Percentiles rank a stretch among this genome's conserved stretches.
phyloP scores from a whole-genome alignment of 2,113 vertebrate species.

The Pseudorectes ferrugineus region DNA sequence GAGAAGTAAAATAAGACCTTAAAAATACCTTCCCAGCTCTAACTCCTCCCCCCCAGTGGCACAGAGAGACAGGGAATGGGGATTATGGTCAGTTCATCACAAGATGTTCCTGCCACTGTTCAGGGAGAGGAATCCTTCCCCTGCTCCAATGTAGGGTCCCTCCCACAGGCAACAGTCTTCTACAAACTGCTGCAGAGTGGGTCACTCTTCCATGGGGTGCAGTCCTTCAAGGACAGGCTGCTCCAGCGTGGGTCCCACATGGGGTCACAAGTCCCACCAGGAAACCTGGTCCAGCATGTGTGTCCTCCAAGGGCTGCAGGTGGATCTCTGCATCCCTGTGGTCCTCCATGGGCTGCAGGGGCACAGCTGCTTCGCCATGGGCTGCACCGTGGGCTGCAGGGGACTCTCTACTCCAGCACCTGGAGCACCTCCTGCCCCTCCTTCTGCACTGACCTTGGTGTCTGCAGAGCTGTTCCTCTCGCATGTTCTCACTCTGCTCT shows the following conservation, averaged over 20 bases:
- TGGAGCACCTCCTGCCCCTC: neutral
- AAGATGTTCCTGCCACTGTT: no score
- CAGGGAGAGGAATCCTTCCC: neutral
- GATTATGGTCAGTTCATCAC: neutral
- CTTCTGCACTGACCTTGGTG: neutral
- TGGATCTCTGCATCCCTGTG: neutral
- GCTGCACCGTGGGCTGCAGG: neutral
- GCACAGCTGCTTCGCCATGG: neutral
- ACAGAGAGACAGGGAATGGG: neutral
- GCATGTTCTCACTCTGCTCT: accelerated
- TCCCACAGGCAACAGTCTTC: neutral
- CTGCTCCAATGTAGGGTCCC: neutral
- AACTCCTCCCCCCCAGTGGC: neutral
- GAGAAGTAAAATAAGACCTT: neutral
- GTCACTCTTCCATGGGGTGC: neutral
- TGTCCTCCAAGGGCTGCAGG: accelerated
- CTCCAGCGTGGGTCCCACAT: accelerated
- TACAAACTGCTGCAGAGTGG: neutral
- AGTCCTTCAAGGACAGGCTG: neutral
- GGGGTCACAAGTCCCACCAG: accelerated
- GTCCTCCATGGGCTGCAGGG: neutral
- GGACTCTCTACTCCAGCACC: neutral
- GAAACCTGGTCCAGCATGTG: accelerated
- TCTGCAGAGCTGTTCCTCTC: neutral
- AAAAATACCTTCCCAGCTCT: neutral